phyloP scores from a whole-genome alignment of 1,140 invertebrate genomes.

The Hyphantria cunea region DNA sequence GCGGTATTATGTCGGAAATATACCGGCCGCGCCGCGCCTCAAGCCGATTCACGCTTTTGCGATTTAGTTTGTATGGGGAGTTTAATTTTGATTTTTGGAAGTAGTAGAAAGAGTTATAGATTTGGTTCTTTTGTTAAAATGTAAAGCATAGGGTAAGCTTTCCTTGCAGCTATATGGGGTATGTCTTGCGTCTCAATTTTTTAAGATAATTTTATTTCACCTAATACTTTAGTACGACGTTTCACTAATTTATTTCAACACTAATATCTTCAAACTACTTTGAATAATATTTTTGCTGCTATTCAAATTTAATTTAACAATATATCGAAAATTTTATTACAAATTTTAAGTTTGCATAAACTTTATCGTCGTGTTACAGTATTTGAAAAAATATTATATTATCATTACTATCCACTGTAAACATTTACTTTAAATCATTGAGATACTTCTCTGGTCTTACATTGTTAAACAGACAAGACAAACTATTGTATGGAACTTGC shows the following conservation, averaged over 20 bases:
- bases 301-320: too few relatives aligned
- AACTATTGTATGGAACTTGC: too few relatives aligned
- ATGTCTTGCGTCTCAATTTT: conserved; percentile 49
- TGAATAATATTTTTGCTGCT: background rate
- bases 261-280: background rate
- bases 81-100: conserved; percentile 76
- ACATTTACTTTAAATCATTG: too few relatives aligned
- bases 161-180: conserved; percentile 71
- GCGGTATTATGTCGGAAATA: conserved; percentile 82
- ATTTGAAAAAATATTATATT: too few relatives aligned
- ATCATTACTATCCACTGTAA: too few relatives aligned
- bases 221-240: background rate
- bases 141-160: conserved; percentile 68
- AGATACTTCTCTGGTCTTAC: too few relatives aligned
- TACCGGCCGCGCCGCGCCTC: conserved; percentile 75
- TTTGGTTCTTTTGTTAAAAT: conserved; percentile 70
- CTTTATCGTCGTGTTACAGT: too few relatives aligned
- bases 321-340: too few relatives aligned
- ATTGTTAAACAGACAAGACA: too few relatives aligned
- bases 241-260: background rate
- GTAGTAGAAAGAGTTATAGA: conserved; percentile 62
- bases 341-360: too few relatives aligned
- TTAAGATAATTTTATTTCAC: conserved; percentile 16
- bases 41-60: conserved; percentile 71
- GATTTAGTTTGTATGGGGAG: conserved; percentile 81